Percentiles rank a stretch among this genome's conserved stretches.
Conservation (phyloP, 37 sponge, comb jelly and placozoan genomes). For the Hexactinellida sp. region DNA sequence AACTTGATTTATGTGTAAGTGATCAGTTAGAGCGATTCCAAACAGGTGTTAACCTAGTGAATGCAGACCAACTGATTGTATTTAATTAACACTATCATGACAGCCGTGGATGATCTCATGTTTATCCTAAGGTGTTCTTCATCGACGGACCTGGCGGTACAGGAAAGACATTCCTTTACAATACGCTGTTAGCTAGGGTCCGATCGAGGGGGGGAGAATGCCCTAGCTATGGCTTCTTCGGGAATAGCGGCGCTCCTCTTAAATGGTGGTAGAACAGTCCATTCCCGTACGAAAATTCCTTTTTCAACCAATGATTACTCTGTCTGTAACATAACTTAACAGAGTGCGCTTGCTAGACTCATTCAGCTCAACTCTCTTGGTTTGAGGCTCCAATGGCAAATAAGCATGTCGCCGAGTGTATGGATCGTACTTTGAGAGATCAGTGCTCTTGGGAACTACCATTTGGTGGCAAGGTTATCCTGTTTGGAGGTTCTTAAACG, state of each 20-base stretch:
- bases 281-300: neutral
- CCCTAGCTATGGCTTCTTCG: conserved; percentile 1
- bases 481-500: neutral
- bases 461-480: neutral
- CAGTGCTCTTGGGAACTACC: neutral
- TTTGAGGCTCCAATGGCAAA: neutral
- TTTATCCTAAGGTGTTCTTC: neutral
- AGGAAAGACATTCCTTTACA: neutral
- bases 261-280: neutral
- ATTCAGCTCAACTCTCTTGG: neutral
- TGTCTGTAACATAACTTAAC: neutral
- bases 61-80: neutral
- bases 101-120: neutral
- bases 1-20: neutral
- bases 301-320: neutral
- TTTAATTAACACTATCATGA: neutral
- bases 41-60: neutral
- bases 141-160: neutral
- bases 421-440: neutral
- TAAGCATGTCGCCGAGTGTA: neutral
- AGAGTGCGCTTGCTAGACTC: neutral
- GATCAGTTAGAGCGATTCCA: neutral
- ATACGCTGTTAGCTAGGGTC: neutral
- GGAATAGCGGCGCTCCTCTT: neutral
- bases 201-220: neutral